Conservation (phyloP, 2,797 vertebrate genomes). For the Eurystomus glaucurus region DNA sequence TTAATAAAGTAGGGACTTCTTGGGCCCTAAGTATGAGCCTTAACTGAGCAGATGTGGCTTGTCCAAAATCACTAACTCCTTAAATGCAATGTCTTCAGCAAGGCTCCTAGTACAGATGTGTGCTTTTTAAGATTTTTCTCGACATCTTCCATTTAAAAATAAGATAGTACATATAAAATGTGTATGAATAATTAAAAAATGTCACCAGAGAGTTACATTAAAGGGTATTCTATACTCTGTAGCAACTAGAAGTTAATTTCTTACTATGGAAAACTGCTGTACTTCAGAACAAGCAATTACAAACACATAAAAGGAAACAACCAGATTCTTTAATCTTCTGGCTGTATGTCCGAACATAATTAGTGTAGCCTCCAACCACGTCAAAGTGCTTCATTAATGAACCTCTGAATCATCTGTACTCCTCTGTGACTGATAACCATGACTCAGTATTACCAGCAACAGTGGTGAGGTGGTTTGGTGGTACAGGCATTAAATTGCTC, state of each 20-base stretch:
- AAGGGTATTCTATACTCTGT: slow-evolving; percentile 15
- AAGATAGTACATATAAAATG: background rate
- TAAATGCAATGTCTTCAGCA: background rate
- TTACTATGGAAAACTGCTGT: background rate
- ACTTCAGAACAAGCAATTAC: slow-evolving; percentile 42
- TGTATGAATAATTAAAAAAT: slow-evolving; percentile 57
- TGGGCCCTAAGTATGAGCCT: background rate
- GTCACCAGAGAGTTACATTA: slow-evolving; percentile 37
- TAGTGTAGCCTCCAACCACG: slow-evolving; percentile 26
- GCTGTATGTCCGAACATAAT: slow-evolving; percentile 14
- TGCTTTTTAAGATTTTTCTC: background rate
- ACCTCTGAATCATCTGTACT: slow-evolving; percentile 70
- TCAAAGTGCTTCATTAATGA: slow-evolving; percentile 60
- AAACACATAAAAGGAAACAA: slow-evolving; percentile 55
- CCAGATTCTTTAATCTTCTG: slow-evolving; percentile 49
- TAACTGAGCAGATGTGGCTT: background rate
- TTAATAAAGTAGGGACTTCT: background rate
- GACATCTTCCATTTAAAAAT: slow-evolving; percentile 26
- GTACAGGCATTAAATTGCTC: background rate
- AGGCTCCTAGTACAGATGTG: background rate
- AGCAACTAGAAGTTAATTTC: slow-evolving; percentile 44
- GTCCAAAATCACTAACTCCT: fast-evolving
- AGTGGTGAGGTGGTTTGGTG: slow-evolving; percentile 5
- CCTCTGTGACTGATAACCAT: slow-evolving; percentile 67
- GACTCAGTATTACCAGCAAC: slow-evolving; percentile 46